Percentiles rank a stretch among this genome's conserved stretches.
Evolutionary conservation across 2,797 vertebrate species (phyloP).

Genomic region (Calcarius lapponicus): DNA sequence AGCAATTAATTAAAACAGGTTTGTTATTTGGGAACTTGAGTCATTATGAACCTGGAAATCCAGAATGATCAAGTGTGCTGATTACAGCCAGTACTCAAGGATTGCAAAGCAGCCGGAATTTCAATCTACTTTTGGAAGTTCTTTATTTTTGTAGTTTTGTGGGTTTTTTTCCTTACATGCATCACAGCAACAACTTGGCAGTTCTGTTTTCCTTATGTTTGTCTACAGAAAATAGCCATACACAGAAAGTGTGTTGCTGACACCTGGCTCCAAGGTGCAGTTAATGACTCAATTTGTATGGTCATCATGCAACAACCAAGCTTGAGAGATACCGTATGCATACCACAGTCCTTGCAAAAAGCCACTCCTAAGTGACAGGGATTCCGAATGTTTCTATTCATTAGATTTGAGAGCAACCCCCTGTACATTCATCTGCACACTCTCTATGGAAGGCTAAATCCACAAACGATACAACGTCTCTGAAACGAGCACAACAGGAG

Average conservation of each 20-base stretch:
- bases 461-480: conserved; percentile 58
- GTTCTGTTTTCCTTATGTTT: conserved; percentile 45
- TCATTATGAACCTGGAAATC: conserved; percentile 58
- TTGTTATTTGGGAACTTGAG: conserved; percentile 27
- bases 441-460: conserved; percentile 46
- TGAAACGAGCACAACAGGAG: conserved; percentile 64
- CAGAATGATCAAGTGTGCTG: neutral
- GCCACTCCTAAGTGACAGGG: conserved; percentile 55
- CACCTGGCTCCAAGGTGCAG: conserved; percentile 55
- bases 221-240: conserved; percentile 31
- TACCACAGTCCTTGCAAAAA: conserved; percentile 47
- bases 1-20: conserved; percentile 36
- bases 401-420: conserved; percentile 58
- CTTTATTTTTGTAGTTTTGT: neutral
- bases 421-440: conserved; percentile 58
- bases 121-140: neutral
- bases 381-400: conserved; percentile 37
- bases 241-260: neutral
- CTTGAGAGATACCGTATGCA: conserved; percentile 54
- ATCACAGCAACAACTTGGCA: conserved; percentile 10
- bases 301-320: conserved; percentile 50
- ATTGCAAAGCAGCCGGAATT: neutral
- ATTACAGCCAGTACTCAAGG: neutral
- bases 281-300: conserved; percentile 61
- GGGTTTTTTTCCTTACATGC: neutral